Evolutionary conservation across 2,888 invertebrate genomes (phyloP).

Genomic region (Augiades crinisus): DNA sequence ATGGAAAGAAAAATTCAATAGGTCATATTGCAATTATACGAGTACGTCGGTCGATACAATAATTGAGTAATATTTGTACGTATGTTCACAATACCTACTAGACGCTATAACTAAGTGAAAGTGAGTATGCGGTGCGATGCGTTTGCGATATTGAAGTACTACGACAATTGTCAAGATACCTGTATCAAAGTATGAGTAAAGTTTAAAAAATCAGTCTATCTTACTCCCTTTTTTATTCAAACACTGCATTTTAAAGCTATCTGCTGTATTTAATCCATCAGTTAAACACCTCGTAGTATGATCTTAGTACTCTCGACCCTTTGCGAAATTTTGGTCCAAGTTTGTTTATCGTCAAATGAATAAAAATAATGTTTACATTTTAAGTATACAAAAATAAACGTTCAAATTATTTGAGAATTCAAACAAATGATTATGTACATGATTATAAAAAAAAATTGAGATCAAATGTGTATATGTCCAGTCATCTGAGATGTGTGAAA

Average conservation of each 20-base stretch:
- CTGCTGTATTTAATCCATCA: constrained; percentile 55
- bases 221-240: constrained; percentile 59
- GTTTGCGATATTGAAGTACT: constrained; percentile 39
- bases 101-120: neutral
- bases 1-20: neutral
- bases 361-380: constrained; percentile 11
- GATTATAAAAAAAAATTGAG: constrained; percentile 68
- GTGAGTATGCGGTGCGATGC: neutral
- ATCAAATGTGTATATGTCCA: constrained; percentile 47
- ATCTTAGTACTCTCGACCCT: constrained; percentile 50
- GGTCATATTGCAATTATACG: neutral
- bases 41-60: neutral
- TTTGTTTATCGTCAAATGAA: constrained; percentile 37
- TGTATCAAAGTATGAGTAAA: constrained; percentile 73
- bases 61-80: constrained; percentile 16
- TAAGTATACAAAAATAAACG: constrained; percentile 29
- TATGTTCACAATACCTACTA: constrained; percentile 6
- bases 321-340: constrained; percentile 63
- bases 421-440: constrained; percentile 51
- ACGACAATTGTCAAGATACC: constrained; percentile 65
- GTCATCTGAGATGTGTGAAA: constrained; percentile 18
- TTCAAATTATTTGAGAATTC: constrained; percentile 47
- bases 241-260: constrained; percentile 73
- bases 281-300: constrained; percentile 52
- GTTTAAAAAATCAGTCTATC: constrained; percentile 75